phyloP scores from a whole-genome alignment of 2,888 invertebrate species.

The Syrphus vitripennis region DNA sequence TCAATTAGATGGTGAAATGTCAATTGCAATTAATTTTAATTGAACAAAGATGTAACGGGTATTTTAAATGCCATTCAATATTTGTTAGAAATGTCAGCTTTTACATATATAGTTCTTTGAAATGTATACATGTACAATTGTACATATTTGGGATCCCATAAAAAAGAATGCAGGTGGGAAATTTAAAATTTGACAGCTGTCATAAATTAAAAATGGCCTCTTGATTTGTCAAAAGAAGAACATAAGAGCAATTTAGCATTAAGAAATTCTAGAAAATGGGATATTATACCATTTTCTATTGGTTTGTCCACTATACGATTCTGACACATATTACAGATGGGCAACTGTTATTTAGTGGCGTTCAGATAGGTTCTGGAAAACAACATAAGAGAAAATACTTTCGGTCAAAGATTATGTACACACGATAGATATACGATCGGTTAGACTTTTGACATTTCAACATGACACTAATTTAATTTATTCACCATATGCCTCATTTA shows the following conservation, averaged over 20 bases:
- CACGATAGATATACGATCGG: not conserved
- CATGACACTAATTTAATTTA: not conserved
- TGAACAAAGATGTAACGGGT: constrained; percentile 10
- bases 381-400: not conserved
- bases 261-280: not conserved
- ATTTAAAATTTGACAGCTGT: not conserved
- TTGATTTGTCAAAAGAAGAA: not conserved
- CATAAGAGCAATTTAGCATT: not conserved
- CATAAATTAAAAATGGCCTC: not conserved
- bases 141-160: not conserved
- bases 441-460: not conserved
- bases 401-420: not conserved
- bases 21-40: constrained; percentile 25
- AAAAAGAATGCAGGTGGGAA: rapidly evolving
- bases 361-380: too few relatives aligned
- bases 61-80: not conserved
- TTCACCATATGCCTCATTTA: not conserved
- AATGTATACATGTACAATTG: too few relatives aligned
- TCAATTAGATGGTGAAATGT: constrained; percentile 21
- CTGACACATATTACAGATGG: too few relatives aligned
- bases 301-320: too few relatives aligned
- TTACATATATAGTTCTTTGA: not conserved
- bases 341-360: too few relatives aligned
- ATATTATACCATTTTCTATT: too few relatives aligned
- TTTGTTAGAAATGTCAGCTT: constrained; percentile 1